Evolutionary conservation across 2,888 invertebrate species (phyloP).

Genomic region (Tyria jacobaeae): DNA sequence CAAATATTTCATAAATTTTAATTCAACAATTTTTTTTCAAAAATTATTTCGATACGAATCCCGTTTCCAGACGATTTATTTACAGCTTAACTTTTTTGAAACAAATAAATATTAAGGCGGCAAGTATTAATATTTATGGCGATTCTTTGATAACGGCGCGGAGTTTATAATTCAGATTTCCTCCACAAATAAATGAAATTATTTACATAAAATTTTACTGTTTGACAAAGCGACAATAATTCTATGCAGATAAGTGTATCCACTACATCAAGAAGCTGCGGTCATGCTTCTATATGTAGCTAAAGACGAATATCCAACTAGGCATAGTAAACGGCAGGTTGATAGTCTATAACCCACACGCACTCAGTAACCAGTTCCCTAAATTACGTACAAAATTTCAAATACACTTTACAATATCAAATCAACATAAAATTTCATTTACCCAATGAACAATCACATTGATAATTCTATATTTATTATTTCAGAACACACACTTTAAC

Average conservation of each 20-base stretch:
- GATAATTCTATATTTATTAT: constrained; percentile 6
- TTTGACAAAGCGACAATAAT: background rate
- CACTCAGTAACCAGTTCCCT: constrained; percentile 40
- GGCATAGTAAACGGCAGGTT: constrained; percentile 23
- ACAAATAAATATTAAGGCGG: constrained; percentile 27
- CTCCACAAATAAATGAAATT: background rate
- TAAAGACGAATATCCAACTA: constrained; percentile 23
- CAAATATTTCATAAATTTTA: constrained; percentile 23
- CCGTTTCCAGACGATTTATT: constrained; percentile 20
- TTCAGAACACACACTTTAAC: constrained; percentile 38
- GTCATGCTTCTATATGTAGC: constrained; percentile 13
- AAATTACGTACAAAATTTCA: constrained; percentile 22
- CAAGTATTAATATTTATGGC: constrained; percentile 11
- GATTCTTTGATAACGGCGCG: background rate
- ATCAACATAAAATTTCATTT: constrained; percentile 20
- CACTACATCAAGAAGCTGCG: background rate
- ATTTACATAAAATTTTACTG: background rate
- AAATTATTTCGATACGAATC: constrained; percentile 27
- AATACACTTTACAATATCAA: constrained; percentile 9
- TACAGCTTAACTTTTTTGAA: constrained; percentile 17
- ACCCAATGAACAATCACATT: constrained; percentile 41
- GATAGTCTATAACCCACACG: constrained; percentile 35
- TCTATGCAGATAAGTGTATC: background rate
- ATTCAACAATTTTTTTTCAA: constrained; percentile 27
- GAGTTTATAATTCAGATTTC: background rate